Evolutionary conservation across 2,113 vertebrate genomes (phyloP).

Genomic region (Epinephelus cyanopodus): DNA sequence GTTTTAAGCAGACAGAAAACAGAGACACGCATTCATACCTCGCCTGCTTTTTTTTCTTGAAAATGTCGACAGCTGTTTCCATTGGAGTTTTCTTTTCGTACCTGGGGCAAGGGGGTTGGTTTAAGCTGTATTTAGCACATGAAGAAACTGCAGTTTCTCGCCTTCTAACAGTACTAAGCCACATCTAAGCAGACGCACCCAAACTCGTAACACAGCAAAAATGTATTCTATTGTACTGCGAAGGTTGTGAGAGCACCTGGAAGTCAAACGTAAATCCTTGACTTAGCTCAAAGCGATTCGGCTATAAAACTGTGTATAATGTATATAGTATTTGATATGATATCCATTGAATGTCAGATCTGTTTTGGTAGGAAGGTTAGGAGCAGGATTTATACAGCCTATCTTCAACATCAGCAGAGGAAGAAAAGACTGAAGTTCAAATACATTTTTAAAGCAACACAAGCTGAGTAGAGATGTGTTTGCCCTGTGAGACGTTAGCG

Average conservation of each 20-base stretch:
- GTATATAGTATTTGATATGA: not conserved
- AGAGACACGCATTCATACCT: constrained; percentile 4
- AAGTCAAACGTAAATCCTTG: not conserved
- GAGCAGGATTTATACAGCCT: not conserved
- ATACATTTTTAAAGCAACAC: not conserved
- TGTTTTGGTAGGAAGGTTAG: not conserved
- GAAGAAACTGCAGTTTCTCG: not conserved
- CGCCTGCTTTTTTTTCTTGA: not conserved
- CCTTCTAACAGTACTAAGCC: not conserved
- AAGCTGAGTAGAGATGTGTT: not conserved
- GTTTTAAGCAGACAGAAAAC: not conserved
- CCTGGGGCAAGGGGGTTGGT: not conserved
- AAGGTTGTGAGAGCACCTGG: not conserved
- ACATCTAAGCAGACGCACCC: not conserved
- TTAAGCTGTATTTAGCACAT: not conserved
- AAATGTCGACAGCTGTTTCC: not conserved
- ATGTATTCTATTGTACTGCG: not conserved
- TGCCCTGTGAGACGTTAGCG: not conserved
- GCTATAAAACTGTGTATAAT: not conserved
- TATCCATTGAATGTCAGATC: not conserved
- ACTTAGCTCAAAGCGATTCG: not conserved
- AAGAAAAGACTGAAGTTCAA: not conserved
- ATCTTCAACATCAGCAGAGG: not conserved
- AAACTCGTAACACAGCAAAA: not conserved
- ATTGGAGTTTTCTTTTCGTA: not conserved